Evolutionary conservation across 1,140 invertebrate species (phyloP), one percentile per base, ranked within the genome.

Genomic region (Drosophila pseudoananassae): DNA sequence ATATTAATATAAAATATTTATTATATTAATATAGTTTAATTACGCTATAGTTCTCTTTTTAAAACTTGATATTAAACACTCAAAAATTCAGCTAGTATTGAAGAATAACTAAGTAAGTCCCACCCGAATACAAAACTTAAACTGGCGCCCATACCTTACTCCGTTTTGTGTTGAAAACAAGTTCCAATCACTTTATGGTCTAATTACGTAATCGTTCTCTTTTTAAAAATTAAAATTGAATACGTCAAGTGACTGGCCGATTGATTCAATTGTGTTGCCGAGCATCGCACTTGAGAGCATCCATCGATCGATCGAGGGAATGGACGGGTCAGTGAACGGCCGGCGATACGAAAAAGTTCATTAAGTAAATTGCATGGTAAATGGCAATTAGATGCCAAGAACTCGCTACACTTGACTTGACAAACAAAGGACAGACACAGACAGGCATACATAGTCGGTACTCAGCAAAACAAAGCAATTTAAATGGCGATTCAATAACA

Each of bases 301-400:
- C 17, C 38, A 36, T 38, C 17, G 38, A 66, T 51, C 23, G 61
- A 40, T 50, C 25, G 27, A 31, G 27, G 14, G 15, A 20, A 33
- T 76, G 20, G 65, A 46, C 68, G 68, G 81, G 81, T 82, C 82
- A 87, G 57, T 87, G 82, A 87, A 87, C 82, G 25, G 82, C 57
- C 17, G 20, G 52, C 17, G 46, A 52, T 66, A 29, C 49, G 25
- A 71, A 57, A 57, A 69, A 78, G 57, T 82, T 82, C 77, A 80
- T 85, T 69, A 87, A 78, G 54, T 68, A 71, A 66, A 81, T 81
- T 75, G 82, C 70, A 87, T 57, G 58, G 70, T 73, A 82, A 73
- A 78, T 69, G 78, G 17, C 83, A 87, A 78, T 88, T 88, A 72
- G 66, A 71, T 75, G 69, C 64, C 50, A 40, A 50, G 55, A 79